Evolutionary conservation across 2,113 vertebrate genomes (phyloP).

Genomic region (Tautogolabrus adspersus): DNA sequence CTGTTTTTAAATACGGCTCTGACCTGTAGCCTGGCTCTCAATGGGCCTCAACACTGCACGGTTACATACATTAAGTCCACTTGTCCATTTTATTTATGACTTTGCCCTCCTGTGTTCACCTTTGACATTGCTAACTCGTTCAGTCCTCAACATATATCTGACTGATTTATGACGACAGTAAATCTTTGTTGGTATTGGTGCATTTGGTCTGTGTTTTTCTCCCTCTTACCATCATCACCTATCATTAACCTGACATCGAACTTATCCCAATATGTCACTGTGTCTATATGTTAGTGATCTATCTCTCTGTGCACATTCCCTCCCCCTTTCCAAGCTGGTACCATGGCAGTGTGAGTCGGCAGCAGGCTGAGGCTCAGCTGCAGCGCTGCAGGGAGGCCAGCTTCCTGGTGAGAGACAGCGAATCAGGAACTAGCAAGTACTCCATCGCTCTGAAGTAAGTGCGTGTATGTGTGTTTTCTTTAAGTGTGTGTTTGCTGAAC

Average conservation of each 20-base stretch:
- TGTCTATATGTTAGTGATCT: conserved; percentile 59
- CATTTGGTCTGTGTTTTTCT: background rate
- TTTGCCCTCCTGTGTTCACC: conserved; percentile 27
- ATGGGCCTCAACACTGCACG: conserved; percentile 14
- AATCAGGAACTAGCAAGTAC: conserved; percentile 94
- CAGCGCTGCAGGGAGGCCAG: conserved; percentile 93
- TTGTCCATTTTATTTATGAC: conserved; percentile 22
- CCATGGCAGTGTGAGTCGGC: conserved; percentile 92
- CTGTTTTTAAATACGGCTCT: conserved; percentile 50
- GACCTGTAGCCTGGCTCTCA: conserved; percentile 28
- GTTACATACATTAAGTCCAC: conserved; percentile 1
- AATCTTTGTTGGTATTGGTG: background rate
- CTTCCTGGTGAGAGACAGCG: conserved; percentile 95
- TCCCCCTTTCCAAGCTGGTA: conserved; percentile 88
- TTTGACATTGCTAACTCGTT: conserved; percentile 29
- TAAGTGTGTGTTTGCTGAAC: conserved; percentile 5
- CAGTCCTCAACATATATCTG: conserved; percentile 2
- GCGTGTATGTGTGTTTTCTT: conserved; percentile 15
- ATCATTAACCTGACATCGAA: conserved; percentile 56
- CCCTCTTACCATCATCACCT: conserved; percentile 19
- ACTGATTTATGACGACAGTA: conserved; percentile 31
- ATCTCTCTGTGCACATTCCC: conserved; percentile 16
- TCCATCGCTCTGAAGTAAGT: conserved; percentile 97
- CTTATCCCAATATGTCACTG: conserved; percentile 65
- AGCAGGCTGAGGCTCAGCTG: conserved; percentile 93